Conservation (phyloP, 2,888 invertebrate genomes). For the Synergus gifuensis region DNA sequence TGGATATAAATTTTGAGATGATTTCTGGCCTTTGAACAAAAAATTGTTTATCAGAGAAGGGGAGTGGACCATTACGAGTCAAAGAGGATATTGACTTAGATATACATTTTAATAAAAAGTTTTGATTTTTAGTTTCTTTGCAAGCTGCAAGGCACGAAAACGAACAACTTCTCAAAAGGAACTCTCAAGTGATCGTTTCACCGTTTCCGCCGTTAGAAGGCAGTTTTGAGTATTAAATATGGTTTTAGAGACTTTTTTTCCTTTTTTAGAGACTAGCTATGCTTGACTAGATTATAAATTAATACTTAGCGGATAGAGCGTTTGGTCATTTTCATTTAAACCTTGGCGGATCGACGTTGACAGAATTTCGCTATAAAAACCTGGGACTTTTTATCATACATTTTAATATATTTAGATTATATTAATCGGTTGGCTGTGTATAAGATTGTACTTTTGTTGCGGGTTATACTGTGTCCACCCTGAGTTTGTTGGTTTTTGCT, state of each 20-base stretch:
- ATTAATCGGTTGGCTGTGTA: conserved; percentile 76
- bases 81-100: conserved; percentile 37
- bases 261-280: conserved; percentile 32
- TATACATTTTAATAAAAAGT: conserved; percentile 56
- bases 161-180: conserved; percentile 65
- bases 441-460: conserved; percentile 77
- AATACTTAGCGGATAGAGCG: conserved; percentile 37
- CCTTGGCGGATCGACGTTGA: neutral
- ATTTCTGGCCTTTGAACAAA: neutral
- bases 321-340: conserved; percentile 30
- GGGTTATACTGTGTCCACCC: conserved; percentile 75
- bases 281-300: conserved; percentile 40
- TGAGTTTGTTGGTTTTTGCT: conserved; percentile 69
- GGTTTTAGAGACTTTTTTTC: conserved; percentile 5
- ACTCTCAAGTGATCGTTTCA: conserved; percentile 36
- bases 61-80: conserved; percentile 52
- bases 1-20: neutral
- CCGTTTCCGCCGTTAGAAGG: conserved; percentile 27
- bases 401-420: conserved; percentile 63
- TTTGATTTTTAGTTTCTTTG: conserved; percentile 67
- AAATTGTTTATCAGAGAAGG: neutral
- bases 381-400: conserved; percentile 50
- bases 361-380: conserved; percentile 45
- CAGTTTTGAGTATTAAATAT: conserved; percentile 28
- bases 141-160: conserved; percentile 76